Conservation (phyloP, 1,140 invertebrate species). For the Drosophila ficusphila region DNA sequence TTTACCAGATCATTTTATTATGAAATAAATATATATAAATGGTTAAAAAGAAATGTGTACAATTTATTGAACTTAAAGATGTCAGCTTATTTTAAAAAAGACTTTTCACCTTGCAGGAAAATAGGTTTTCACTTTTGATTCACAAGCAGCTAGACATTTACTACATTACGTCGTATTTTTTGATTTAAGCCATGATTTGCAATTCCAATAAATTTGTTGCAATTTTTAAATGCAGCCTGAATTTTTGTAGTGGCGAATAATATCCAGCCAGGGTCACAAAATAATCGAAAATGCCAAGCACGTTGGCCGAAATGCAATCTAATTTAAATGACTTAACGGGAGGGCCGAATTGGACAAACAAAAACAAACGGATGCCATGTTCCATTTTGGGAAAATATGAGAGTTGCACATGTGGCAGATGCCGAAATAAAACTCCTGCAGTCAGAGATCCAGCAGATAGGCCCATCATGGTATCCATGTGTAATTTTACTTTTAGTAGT, state of each 20-base stretch:
- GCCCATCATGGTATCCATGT: background rate
- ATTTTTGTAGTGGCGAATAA: background rate
- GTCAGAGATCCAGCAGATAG: constrained; percentile 25
- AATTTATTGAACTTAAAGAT: background rate
- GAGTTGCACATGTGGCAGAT: constrained; percentile 44
- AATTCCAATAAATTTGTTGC: background rate
- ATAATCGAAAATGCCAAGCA: constrained; percentile 47
- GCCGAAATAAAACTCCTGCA: constrained; percentile 1
- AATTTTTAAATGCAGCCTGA: background rate
- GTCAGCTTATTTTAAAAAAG: too few relatives aligned
- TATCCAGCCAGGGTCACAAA: background rate
- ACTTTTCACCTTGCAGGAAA: too few relatives aligned
- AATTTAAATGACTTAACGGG: constrained; percentile 48
- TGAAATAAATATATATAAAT: too few relatives aligned
- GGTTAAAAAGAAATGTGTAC: background rate
- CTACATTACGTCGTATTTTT: too few relatives aligned
- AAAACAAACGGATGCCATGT: constrained; percentile 21
- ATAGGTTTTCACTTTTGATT: too few relatives aligned
- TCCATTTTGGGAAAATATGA: constrained; percentile 38
- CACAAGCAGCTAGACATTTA: too few relatives aligned
- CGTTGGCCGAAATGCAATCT: constrained; percentile 51
- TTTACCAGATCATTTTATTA: background rate
- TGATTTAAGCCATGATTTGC: too few relatives aligned
- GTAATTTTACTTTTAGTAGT: constrained; percentile 6
- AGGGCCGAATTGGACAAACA: constrained; percentile 18